A percentile compares a stretch with the other conserved stretches of the same genome.
Conservation (phyloP, 2,113 vertebrate genomes). For the Corvus cornix region DNA sequence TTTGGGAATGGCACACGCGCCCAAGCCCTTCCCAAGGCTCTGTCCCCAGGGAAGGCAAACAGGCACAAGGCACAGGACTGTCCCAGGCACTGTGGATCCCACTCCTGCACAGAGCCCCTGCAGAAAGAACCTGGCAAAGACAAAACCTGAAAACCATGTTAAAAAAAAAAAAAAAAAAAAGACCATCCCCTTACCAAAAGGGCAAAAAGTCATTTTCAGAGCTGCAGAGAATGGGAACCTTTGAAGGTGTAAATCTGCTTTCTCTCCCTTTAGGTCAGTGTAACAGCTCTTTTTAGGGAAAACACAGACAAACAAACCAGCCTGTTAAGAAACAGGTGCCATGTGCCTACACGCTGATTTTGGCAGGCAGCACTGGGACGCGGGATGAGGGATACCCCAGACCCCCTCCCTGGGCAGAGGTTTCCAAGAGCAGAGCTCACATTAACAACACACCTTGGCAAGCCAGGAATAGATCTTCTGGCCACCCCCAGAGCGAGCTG, state of each 20-base stretch:
- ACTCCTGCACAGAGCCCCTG: not conserved
- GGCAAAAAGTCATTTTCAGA: constrained; percentile 32
- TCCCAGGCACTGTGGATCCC: not conserved
- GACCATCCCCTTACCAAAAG: not conserved
- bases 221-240: not conserved
- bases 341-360: not conserved
- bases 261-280: not conserved
- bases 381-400: rapidly evolving
- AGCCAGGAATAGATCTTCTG: not conserved
- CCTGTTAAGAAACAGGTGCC: not conserved
- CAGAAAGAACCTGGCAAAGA: not conserved
- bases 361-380: not conserved
- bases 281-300: not conserved
- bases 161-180: rapidly evolving
- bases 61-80: not conserved
- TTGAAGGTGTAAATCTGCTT: not conserved
- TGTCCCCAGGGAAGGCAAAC: not conserved
- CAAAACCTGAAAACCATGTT: not conserved
- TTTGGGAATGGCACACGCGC: not conserved
- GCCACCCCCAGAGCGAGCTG: not conserved
- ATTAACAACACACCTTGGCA: not conserved
- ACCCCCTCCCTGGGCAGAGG: not conserved
- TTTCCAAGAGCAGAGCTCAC: not conserved
- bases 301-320: not conserved
- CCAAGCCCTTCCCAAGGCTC: not conserved